A percentile compares a stretch with the other conserved stretches of the same genome.
phyloP scores from a whole-genome alignment of 1,140 invertebrate genomes.

The Aphaenogaster ashmeadi region DNA sequence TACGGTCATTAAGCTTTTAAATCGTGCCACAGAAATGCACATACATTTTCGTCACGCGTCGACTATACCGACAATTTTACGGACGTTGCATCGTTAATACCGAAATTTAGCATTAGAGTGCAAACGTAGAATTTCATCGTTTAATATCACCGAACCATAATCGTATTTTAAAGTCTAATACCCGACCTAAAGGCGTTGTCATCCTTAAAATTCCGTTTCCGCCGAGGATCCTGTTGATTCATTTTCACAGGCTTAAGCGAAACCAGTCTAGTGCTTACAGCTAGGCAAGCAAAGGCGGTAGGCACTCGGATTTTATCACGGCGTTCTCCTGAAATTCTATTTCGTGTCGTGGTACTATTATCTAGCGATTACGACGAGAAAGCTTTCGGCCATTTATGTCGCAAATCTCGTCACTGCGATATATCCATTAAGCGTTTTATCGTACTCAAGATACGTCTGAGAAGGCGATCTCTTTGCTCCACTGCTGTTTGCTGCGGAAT shows the following conservation, averaged over 20 bases:
- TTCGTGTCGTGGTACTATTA: constrained; percentile 22
- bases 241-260: neutral
- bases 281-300: constrained; percentile 19
- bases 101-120: neutral
- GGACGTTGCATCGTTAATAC: constrained; percentile 8
- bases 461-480: neutral
- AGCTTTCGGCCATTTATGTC: constrained; percentile 46
- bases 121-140: neutral
- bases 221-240: constrained; percentile 2
- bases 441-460: constrained; percentile 22
- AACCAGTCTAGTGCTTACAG: constrained; percentile 23
- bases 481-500: neutral
- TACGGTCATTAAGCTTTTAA: constrained; percentile 59
- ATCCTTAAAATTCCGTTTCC: constrained; percentile 6
- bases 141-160: neutral
- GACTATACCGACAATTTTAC: neutral
- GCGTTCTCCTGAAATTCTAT: constrained; percentile 2
- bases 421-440: constrained; percentile 47
- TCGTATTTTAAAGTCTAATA: constrained; percentile 2
- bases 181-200: neutral
- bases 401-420: constrained; percentile 42
- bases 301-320: constrained; percentile 25
- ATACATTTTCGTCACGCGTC: constrained; percentile 41
- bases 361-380: constrained; percentile 40
- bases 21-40: neutral